Evolutionary conservation across 2,888 invertebrate species (phyloP).

Genomic region (Trachelus stipa): DNA sequence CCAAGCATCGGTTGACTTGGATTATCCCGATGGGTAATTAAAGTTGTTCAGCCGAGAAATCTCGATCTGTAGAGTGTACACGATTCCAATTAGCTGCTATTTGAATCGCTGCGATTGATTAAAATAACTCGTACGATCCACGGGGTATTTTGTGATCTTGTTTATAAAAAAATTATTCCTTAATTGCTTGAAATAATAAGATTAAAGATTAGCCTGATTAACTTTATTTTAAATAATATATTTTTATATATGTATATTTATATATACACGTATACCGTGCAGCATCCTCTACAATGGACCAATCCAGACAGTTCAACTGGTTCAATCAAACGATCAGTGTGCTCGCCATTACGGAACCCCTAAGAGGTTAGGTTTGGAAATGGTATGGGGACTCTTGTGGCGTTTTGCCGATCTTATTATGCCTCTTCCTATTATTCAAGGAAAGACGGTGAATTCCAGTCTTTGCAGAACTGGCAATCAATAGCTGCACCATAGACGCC

Average conservation of each 20-base stretch:
- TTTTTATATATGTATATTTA: too few species aligned
- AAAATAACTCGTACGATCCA: neutral
- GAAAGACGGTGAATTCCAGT: neutral
- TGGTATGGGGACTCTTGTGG: neutral
- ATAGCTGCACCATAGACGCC: conserved; percentile 43
- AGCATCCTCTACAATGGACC: neutral
- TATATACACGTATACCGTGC: neutral
- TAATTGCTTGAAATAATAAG: neutral
- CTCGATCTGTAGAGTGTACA: neutral
- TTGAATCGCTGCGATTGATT: neutral
- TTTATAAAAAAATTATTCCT: neutral
- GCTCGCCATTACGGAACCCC: neutral
- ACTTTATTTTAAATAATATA: neutral
- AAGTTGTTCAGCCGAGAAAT: neutral
- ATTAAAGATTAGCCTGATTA: neutral
- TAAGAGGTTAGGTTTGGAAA: neutral
- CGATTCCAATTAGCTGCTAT: neutral
- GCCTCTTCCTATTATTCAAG: neutral
- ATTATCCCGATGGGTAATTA: neutral
- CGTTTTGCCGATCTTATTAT: neutral
- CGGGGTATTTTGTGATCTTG: neutral
- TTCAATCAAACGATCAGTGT: neutral
- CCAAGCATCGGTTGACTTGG: neutral
- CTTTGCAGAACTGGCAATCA: conserved; percentile 36
- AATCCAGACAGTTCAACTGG: neutral